Conservation (phyloP, 2,113 vertebrate species). For the Hippocampus guttulatus region DNA sequence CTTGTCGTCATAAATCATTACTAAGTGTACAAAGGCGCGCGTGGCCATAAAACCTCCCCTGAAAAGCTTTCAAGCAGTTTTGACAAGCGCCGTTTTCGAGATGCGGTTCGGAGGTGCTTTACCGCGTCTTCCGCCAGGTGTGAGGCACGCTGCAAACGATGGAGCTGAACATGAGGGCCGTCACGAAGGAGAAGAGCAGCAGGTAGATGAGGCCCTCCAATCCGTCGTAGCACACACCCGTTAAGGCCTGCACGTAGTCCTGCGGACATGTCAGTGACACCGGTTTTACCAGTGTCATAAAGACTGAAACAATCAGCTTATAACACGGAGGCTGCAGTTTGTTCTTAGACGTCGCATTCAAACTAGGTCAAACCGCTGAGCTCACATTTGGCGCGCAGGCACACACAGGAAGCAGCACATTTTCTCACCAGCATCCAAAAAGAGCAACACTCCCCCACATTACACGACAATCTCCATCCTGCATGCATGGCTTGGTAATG, state of each 20-base stretch:
- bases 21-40: conserved; percentile 14
- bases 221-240: conserved; percentile 91
- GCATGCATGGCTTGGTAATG: not conserved
- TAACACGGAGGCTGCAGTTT: conserved; percentile 15
- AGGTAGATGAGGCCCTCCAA: conserved; percentile 97
- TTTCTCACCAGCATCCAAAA: conserved; percentile 5
- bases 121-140: conserved; percentile 93
- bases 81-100: not conserved
- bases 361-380: conserved; percentile 36
- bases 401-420: conserved; percentile 5
- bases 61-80: conserved; percentile 26
- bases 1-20: conserved; percentile 41
- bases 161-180: conserved; percentile 97
- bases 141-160: conserved; percentile 93
- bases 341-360: conserved; percentile 20
- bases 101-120: conserved; percentile 16
- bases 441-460: not conserved
- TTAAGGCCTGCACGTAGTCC: conserved; percentile 93
- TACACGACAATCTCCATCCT: not conserved
- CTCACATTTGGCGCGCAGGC: conserved; percentile 13
- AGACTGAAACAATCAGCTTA: not conserved
- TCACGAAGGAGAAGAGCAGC: conserved; percentile 93
- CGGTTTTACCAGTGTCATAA: not conserved
- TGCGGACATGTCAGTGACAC: conserved; percentile 41
- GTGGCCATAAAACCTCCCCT: not conserved